phyloP scores from a whole-genome alignment of 2,113 vertebrate genomes.

The Philantomba maxwellii region DNA sequence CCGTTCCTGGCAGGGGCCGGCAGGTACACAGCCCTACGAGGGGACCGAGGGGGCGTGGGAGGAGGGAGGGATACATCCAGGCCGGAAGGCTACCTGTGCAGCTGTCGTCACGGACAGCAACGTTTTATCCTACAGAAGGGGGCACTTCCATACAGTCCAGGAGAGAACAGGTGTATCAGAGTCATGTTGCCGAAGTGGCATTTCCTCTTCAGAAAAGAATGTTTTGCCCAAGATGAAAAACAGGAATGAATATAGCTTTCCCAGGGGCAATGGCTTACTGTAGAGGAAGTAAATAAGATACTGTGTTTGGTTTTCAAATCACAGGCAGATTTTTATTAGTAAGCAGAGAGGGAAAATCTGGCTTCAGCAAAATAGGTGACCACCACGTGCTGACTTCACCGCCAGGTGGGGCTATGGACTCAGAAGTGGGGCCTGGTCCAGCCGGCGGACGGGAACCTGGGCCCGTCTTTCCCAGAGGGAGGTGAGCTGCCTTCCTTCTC shows the following conservation, averaged over 20 bases:
- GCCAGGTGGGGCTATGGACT: constrained; percentile 33
- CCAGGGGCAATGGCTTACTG: neutral
- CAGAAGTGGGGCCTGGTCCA: neutral
- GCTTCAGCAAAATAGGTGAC: rapidly evolving
- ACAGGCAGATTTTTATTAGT: neutral
- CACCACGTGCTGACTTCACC: rapidly evolving
- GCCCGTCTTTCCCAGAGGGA: neutral
- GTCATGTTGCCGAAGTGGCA: neutral
- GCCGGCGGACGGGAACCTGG: rapidly evolving
- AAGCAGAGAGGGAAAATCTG: rapidly evolving
- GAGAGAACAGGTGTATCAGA: no score
- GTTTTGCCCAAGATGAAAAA: neutral
- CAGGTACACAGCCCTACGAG: neutral
- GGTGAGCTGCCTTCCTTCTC: neutral
- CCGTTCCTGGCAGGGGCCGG: no score
- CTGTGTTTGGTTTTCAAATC: neutral
- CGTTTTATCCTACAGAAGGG: neutral
- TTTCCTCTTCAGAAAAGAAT: neutral
- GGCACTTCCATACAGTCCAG: rapidly evolving
- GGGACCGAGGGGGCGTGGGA: rapidly evolving
- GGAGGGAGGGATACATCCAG: no score
- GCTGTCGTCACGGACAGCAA: neutral
- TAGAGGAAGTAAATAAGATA: neutral
- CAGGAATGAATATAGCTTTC: neutral
- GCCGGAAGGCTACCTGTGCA: neutral